Percentiles rank a stretch among this genome's conserved stretches.
These are phyloP conservation scores for Ditylenchus weischeri DNA, from an alignment of 2,888 invertebrate species.

Conservation along the genomic window DNA sequence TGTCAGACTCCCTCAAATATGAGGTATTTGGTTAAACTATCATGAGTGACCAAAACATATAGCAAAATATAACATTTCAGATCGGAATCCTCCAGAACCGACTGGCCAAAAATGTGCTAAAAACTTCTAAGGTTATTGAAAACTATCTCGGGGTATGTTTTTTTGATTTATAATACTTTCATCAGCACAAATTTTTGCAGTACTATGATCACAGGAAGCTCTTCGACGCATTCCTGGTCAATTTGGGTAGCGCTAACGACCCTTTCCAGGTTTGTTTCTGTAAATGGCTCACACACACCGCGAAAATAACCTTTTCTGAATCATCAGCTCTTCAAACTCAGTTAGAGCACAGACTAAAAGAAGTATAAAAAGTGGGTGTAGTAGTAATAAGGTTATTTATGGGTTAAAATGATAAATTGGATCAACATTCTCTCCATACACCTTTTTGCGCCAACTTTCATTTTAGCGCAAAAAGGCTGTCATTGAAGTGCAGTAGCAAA, in stretches of 20 bases:
- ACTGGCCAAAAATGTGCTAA: slow-evolving; percentile 79
- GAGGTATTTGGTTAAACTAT: slow-evolving; percentile 62
- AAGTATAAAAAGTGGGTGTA: too few species aligned
- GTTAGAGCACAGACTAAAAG: too few species aligned
- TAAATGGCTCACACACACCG: too few species aligned
- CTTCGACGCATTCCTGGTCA: slow-evolving; percentile 89
- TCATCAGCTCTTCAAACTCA: too few species aligned
- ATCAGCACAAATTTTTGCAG: slow-evolving; percentile 11
- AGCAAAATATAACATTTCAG: slow-evolving; percentile 44
- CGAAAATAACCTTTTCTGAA: too few species aligned
- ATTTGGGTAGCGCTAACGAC: slow-evolving; percentile 72
- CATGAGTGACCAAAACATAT: background rate
- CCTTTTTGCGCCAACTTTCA: too few species aligned
- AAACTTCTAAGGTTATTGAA: slow-evolving; percentile 88
- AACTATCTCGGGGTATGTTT: slow-evolving; percentile 66
- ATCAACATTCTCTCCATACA: too few species aligned
- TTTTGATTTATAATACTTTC: too few species aligned
- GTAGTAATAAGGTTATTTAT: too few species aligned
- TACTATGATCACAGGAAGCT: slow-evolving; percentile 82
- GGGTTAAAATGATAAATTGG: too few species aligned
- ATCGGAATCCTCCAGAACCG: slow-evolving; percentile 65
- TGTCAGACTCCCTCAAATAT: slow-evolving; percentile 64
- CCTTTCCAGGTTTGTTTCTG: slow-evolving; percentile 35
- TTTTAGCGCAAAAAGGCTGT: too few species aligned
- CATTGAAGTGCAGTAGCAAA: too few species aligned